Conservation (phyloP, 2,113 vertebrate species). For the Columba janthina region DNA sequence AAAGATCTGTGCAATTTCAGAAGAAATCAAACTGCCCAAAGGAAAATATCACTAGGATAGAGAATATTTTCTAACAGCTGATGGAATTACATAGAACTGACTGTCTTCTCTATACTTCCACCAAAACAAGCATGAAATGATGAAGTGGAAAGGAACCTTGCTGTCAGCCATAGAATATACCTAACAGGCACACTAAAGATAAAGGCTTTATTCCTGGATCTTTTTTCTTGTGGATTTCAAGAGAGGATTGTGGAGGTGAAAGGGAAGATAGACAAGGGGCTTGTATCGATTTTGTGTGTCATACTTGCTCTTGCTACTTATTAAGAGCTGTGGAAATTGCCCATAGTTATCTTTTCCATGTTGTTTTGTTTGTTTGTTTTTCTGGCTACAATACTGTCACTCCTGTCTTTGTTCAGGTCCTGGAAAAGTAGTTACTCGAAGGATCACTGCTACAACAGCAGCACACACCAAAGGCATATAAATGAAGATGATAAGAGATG, state of each 20-base stretch:
- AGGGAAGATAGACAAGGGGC: background rate
- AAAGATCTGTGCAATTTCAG: background rate
- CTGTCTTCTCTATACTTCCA: background rate
- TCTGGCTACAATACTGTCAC: background rate
- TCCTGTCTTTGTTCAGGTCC: slow-evolving; percentile 10
- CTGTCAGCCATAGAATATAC: background rate
- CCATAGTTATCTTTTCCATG: slow-evolving; percentile 11
- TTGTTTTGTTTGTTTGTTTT: background rate
- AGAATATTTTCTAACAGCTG: background rate
- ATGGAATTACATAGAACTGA: slow-evolving; percentile 9
- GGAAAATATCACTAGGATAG: background rate
- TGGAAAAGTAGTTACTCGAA: slow-evolving; percentile 31
- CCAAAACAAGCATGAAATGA: slow-evolving; percentile 8
- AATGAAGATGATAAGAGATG: background rate
- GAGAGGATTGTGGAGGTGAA: background rate
- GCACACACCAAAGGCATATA: background rate
- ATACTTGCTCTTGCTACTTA: slow-evolving; percentile 6
- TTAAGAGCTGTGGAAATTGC: slow-evolving; percentile 39
- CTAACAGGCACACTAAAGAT: background rate
- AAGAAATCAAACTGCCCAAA: background rate
- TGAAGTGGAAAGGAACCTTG: background rate
- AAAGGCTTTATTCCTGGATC: background rate
- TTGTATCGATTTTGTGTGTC: slow-evolving; percentile 45
- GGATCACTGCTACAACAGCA: background rate
- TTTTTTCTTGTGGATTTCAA: slow-evolving; percentile 6